Conservation (phyloP, 2,113 vertebrate species). For the Dascyllus trimaculatus region DNA sequence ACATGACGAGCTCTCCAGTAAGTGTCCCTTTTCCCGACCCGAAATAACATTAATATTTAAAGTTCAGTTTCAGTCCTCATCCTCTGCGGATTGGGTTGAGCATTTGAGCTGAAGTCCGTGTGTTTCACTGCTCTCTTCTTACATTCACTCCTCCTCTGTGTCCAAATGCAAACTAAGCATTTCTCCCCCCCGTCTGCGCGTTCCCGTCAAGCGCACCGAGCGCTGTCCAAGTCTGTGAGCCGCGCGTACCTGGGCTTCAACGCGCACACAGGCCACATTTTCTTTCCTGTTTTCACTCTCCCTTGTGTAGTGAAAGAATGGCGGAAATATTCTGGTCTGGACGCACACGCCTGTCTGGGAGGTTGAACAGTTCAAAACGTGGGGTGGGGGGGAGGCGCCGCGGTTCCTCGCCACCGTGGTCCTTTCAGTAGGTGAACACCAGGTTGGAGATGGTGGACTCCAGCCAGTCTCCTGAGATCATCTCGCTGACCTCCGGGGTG, state of each 20-base stretch:
- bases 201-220: constrained; percentile 58
- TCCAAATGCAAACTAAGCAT: constrained; percentile 84
- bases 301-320: constrained; percentile 67
- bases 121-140: constrained; percentile 74
- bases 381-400: constrained; percentile 33
- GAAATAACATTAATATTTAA: constrained; percentile 63
- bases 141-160: constrained; percentile 80
- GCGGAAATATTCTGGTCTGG: constrained; percentile 60
- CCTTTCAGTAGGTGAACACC: constrained; percentile 96
- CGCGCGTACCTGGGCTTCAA: constrained; percentile 67
- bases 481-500: constrained; percentile 98
- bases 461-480: constrained; percentile 99
- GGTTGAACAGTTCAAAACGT: constrained; percentile 57
- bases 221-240: constrained; percentile 71
- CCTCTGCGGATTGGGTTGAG: constrained; percentile 48
- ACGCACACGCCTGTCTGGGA: constrained; percentile 45
- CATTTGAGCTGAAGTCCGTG: constrained; percentile 53
- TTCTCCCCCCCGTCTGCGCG: constrained; percentile 70
- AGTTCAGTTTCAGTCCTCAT: constrained; percentile 69
- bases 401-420: constrained; percentile 32
- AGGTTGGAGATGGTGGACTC: constrained; percentile 99
- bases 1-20: constrained; percentile 57
- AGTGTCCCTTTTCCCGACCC: constrained; percentile 49
- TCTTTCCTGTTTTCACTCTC: constrained; percentile 59
- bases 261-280: constrained; percentile 53